Evolutionary conservation across 2,888 invertebrate species (phyloP), one percentile per base, ranked within the genome.

Genomic region (Watsonalla binaria): DNA sequence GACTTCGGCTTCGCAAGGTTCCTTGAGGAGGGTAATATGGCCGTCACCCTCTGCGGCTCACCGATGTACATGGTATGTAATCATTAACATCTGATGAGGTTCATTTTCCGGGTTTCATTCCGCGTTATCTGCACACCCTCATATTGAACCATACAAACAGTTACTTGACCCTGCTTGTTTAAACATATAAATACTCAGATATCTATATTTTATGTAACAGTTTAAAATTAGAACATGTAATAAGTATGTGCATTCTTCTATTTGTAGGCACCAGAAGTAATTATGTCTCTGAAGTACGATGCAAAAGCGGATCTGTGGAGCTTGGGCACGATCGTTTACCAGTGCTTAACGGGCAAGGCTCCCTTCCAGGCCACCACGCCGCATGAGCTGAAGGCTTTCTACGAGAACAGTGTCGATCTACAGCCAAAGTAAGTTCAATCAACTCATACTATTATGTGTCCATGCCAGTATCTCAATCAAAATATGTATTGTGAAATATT

Each of bases 241-340:
- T 24, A 24, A 24, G 24, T 24, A 50, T n/a, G 24, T 33, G n/a
- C 34, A 33, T 34, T 34, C 13, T 48, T 50, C 47, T 42, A 45
- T 15, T 60, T 83, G 51, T 80, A 96, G 97, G 99, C 99, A 42
- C 99, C 99, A 0, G 99, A 99, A 92, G 99, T 99, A 53, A 99
- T 99, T 73, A 99, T 99, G 99, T 99, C 99, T 2, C 90, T 98
- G 60, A 97, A 99, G 78, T 99, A 99, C 81, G 98, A 98, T 86
- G 99, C 98, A 53, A 99, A 99, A 92, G 99, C 99, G 8, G 99
- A 99, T 91, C 93, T 99, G 56, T 99, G 99, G 99, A 99, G 99
- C 65, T 92, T 99, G 70, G 99, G 99, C 53, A 99, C 99, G 14
- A 99, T 99, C 71, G 97, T 99, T 57, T 99, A 97, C 90, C 98